Evolutionary conservation across 2,113 vertebrate species (phyloP), one percentile per base, ranked within the genome.

Genomic region (Gobio gobio): DNA sequence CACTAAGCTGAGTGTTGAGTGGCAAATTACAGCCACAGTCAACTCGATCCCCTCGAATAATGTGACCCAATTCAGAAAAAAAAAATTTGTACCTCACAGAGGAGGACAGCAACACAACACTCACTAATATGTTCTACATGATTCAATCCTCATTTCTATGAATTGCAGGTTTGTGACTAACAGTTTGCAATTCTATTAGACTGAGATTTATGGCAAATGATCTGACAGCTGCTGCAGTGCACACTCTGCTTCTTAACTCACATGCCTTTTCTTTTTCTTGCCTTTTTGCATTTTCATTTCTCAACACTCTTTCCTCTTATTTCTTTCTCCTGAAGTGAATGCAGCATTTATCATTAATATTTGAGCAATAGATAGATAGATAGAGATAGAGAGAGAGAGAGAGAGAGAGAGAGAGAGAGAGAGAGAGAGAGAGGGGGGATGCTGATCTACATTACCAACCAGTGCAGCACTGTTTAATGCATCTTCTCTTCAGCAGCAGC

Each of bases 371-470:
- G 75, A 78, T 6, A 83, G 49, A 56, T 2, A 20, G n/a, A 40
- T 5, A 40, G 40, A 40, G 40, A 40, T 5, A 47, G 45, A 47
- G 45, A 47, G 45, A 47, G 45, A 47, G 45, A 47, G 45, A 47
- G 45, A 47, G 10, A 6, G 40, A 6, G 40, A 6, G 40, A 29
- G 29, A 2, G 29, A 33, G 13, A 47, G 45, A 47, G 45, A 47
- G 10, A 6, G 40, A 6, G 40, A 6, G 40, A 29, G 29, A 2
- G 29, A 33, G 4, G 36, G 4, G 40, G 43, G 70, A 45, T 92
- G 91, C 90, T 83, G 78, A 61, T 86, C 43, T 64, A 78, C 26
- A 54, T 82, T 40, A 83, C 74, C 68, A 77, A 76, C 89, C 85
- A 83, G 61, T 74, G 79, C 87, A 78, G 89, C 78, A 51, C 51